Base-by-base conservation (phyloP, 2,113 vertebrate genomes). In the Hassar affinis region DNA sequence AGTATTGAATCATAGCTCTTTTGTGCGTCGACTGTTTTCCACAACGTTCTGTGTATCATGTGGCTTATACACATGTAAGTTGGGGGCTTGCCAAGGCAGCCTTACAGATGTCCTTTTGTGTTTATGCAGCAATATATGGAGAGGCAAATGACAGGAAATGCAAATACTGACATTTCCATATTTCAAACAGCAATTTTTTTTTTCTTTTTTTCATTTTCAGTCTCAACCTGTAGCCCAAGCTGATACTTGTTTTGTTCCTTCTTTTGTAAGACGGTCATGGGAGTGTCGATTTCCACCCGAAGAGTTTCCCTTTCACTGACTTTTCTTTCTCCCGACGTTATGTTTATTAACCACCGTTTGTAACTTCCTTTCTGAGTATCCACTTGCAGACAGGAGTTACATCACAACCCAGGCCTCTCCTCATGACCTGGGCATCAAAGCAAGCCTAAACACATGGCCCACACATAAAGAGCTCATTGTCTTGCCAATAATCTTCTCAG, bases 361-460 rank as follows among this genome's bases (percentile, higher is more conserved):
- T 79, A 80, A 79, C 68, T 85, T 83, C 54, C 71, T 79, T 84
- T 83, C 49, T 56, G 51, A 82, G 30, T 68, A 68, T 84, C 42
- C 68, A 85, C 51, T 76, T 38, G 69, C 84, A 79, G 82, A 84
- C 75, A 80, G 69, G 84, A 35, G 77, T 85, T 83, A 76, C 57
- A 79, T 83, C 71, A 62, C 59, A 80, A 30, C 54, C 71, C 45
- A 83, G 82, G 49, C 51, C 82, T 86, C 51, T 54, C 59, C 84
- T 81, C 82, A 81, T 82, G 81, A 84, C 82, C 84, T 57, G 78
- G 78, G 86, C 86, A 85, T 85, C 83, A 87, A 87, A 85, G 86
- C 80, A 82, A 80, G 76, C 72, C 80, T 78, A 86, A 85, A 82
- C 57, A 57, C 56, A 77, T 74, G 68, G 69, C 59, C 49, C 74